A percentile compares a stretch with the other conserved stretches of the same genome.
phyloP scores from a whole-genome alignment of 2,797 vertebrate genomes.

The Schizopygopsis pylzovi region DNA sequence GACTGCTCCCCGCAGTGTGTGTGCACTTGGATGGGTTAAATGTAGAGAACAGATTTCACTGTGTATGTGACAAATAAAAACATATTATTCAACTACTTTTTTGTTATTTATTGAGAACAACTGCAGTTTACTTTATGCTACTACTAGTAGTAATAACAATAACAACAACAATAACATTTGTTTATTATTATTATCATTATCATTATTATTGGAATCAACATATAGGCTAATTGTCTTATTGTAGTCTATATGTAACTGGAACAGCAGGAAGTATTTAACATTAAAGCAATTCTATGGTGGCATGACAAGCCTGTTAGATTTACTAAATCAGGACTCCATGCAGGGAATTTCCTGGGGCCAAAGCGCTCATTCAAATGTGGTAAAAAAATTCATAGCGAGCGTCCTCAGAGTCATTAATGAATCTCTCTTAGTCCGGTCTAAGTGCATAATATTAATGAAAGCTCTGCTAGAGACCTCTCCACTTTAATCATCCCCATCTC shows the following conservation, averaged over 20 bases:
- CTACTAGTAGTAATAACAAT: not conserved
- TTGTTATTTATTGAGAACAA: not conserved
- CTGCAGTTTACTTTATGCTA: not conserved
- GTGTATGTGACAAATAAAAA: too few relatives aligned
- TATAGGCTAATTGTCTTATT: not conserved
- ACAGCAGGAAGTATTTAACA: not conserved
- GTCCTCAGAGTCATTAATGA: slow-evolving; percentile 51
- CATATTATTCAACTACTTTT: too few relatives aligned
- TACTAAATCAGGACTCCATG: slow-evolving; percentile 1
- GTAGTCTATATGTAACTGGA: not conserved
- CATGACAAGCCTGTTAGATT: not conserved
- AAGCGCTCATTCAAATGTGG: not conserved
- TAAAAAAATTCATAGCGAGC: slow-evolving; percentile 41
- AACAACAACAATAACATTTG: not conserved
- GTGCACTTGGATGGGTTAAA: too few relatives aligned
- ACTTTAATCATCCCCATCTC: slow-evolving; percentile 19
- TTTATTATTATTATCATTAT: not conserved
- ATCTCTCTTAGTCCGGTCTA: slow-evolving; percentile 40
- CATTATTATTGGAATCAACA: not conserved
- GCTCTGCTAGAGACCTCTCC: slow-evolving; percentile 20
- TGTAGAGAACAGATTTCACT: too few relatives aligned
- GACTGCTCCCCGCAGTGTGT: too few relatives aligned
- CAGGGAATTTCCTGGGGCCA: slow-evolving; percentile 15
- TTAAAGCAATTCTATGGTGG: not conserved
- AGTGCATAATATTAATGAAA: slow-evolving; percentile 46